A percentile compares a stretch with the other conserved stretches of the same genome.
These are phyloP conservation scores for Cercopithecus petaurista DNA, from an alignment of 2,797 vertebrate genomes.

Conservation along the genomic window DNA sequence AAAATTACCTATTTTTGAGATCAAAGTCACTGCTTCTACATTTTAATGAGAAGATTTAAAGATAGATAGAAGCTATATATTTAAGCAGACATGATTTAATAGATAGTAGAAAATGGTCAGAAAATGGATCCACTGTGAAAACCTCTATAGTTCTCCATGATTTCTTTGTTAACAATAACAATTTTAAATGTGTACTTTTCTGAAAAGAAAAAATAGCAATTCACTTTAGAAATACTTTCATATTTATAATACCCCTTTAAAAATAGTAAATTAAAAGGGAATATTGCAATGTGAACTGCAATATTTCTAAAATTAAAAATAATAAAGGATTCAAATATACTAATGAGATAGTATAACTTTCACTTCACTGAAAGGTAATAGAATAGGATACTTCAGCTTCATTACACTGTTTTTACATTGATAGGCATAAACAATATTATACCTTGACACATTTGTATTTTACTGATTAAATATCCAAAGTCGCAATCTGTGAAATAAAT, in stretches of 20 bases:
- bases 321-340: conserved; percentile 35
- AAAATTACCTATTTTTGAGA: conserved; percentile 44
- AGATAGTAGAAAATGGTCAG: conserved; percentile 36
- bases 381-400: conserved; percentile 33
- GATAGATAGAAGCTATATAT: conserved; percentile 30
- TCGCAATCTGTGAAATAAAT: conserved; percentile 62
- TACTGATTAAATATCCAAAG: conserved; percentile 67
- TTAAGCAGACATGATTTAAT: conserved; percentile 67
- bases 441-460: conserved; percentile 64
- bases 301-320: conserved; percentile 50
- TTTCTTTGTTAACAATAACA: conserved; percentile 78
- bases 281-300: neutral
- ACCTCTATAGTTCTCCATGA: conserved; percentile 13
- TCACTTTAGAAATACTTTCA: conserved; percentile 74
- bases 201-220: conserved; percentile 70
- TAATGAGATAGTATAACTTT: conserved; percentile 55
- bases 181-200: conserved; percentile 70
- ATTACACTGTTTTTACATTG: conserved; percentile 56
- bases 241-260: conserved; percentile 81
- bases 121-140: conserved; percentile 65
- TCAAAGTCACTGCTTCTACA: neutral
- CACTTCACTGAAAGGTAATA: conserved; percentile 34
- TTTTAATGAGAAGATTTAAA: conserved; percentile 59
- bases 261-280: conserved; percentile 48
- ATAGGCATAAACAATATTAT: neutral